Evolutionary conservation across 1,140 invertebrate species (phyloP), one percentile per base, ranked within the genome.

Genomic region (Heliconius nattereri): DNA sequence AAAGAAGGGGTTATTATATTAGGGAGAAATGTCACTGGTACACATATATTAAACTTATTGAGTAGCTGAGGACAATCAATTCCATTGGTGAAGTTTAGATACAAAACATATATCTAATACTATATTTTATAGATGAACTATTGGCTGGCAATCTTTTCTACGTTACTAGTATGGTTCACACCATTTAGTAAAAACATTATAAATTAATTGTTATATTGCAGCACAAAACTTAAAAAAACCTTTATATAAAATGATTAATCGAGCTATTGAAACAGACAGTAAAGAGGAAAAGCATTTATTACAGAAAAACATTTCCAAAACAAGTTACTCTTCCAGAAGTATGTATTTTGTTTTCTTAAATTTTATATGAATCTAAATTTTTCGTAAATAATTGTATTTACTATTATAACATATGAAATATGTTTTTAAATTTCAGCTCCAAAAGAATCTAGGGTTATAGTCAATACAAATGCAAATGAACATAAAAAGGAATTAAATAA

Each of bases 291-390:
- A 88, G 45, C 78, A 81, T 45, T 52, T 78, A 7, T 75, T 85
- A 29, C 78, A 84, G 54, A 88, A 82, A 84, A 87, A 79, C 54
- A 82, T 83, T 72, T 87, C 85, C 35, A 87, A 86, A 80, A 78
- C 88, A 73, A 76, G 83, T 66, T 86, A 71, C 73, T 75, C 78
- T 79, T 74, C 85, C 26, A 90, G 89, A 86, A 85, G 90, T 80
- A 80, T 73, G 71, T 52, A 54, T 54, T 7, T 26, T 54, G 1
- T n/a, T 54, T 13, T 73, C 60, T 79, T 37, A n/a, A 72, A 20
- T 35, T 37, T 37, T 9, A 66, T 26, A 23, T 66, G 11, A 29
- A 71, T 3, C 16, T 19, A 45, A 11, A 11, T 32, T 29, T 35
- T 7, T 7, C 3, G 19, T 19, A 71, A 35, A 8, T 71, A 9